Conservation (phyloP, 2,888 invertebrate genomes). For the Drosophila anomelani region DNA sequence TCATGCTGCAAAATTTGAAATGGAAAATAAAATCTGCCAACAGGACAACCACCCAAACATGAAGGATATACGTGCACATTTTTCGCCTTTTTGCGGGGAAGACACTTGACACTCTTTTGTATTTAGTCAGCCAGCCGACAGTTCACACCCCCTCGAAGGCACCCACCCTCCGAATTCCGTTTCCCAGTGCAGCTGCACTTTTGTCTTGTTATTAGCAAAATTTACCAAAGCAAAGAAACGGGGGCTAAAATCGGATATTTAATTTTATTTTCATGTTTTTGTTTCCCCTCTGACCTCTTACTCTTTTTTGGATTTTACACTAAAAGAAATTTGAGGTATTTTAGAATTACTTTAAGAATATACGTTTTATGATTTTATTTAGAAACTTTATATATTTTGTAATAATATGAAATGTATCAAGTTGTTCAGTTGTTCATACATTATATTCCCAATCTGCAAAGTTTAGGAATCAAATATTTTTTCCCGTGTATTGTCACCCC, state of each 20-base stretch:
- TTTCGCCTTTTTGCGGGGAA: conserved; percentile 69
- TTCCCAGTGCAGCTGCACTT: conserved; percentile 65
- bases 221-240: conserved; percentile 52
- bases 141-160: conserved; percentile 52
- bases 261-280: conserved; percentile 81
- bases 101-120: conserved; percentile 81
- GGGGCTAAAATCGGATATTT: conserved; percentile 71
- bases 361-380: too few species aligned
- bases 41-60: conserved; percentile 46
- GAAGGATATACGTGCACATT: conserved; percentile 28
- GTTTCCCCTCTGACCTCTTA: conserved; percentile 9
- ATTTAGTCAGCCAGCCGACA: conserved; percentile 64
- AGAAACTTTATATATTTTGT: too few species aligned
- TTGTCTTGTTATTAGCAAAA: conserved; percentile 74
- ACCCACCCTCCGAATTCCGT: not conserved
- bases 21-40: conserved; percentile 52
- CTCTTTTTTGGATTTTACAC: not conserved
- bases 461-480: not conserved
- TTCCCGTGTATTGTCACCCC: conserved; percentile 22
- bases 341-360: too few species aligned
- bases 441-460: not conserved
- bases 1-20: conserved; percentile 66
- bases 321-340: not conserved
- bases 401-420: too few species aligned
- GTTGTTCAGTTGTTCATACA: not conserved